These are phyloP conservation scores for Oncorhynchus nerka DNA, from an alignment of 2,113 vertebrate species.

Conservation along the genomic window DNA sequence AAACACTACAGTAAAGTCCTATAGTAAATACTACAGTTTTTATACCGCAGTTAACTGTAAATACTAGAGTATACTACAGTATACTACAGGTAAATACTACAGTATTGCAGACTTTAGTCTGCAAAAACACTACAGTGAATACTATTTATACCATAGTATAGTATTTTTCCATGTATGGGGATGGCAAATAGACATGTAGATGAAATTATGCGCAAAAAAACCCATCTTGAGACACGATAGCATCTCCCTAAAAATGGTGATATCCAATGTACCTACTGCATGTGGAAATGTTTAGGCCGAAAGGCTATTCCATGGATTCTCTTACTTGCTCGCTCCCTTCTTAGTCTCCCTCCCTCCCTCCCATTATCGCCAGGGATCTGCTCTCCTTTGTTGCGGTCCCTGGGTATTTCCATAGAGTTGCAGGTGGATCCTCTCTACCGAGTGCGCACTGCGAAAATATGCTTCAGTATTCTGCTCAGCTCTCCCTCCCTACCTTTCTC, in stretches of 20 bases:
- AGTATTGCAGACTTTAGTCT: too few relatives aligned
- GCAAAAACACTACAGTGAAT: too few relatives aligned
- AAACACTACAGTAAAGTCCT: too few relatives aligned
- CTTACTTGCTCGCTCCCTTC: neutral
- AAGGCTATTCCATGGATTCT: neutral
- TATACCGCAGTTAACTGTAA: too few relatives aligned
- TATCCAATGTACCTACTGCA: neutral
- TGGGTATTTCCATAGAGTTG: conserved; percentile 19
- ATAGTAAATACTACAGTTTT: too few relatives aligned
- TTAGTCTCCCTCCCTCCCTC: neutral
- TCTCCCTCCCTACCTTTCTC: conserved; percentile 1
- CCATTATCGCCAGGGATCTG: conserved; percentile 16
- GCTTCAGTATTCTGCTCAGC: conserved; percentile 38
- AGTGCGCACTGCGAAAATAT: conserved; percentile 48
- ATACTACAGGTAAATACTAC: too few relatives aligned
- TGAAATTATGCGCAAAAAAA: neutral
- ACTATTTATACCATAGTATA: too few relatives aligned
- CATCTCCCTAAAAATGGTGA: neutral
- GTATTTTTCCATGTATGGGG: too few relatives aligned
- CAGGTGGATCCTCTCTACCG: conserved; percentile 18
- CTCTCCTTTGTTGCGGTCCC: neutral
- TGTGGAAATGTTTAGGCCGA: neutral
- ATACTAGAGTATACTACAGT: too few relatives aligned
- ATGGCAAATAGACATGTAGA: too few relatives aligned
- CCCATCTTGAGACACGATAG: neutral